These are phyloP conservation scores for Thaumatotibia leucotreta DNA, from an alignment of 1,140 invertebrate species.

Conservation along the genomic window DNA sequence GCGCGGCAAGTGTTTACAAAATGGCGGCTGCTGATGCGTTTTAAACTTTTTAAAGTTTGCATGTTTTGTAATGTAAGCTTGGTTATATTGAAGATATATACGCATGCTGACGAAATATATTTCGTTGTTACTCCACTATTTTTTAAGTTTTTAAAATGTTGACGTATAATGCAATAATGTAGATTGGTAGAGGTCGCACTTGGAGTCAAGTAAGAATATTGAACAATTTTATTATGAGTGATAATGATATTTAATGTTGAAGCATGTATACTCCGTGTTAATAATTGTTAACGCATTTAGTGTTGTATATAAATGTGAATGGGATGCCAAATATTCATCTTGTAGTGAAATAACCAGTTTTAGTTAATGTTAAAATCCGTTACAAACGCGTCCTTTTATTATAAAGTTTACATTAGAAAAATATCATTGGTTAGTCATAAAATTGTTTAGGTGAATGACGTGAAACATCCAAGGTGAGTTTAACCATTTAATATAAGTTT, in stretches of 20 bases:
- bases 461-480: neutral
- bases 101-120: neutral
- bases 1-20: neutral
- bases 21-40: neutral
- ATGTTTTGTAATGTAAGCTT: neutral
- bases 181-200: neutral
- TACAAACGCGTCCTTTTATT: neutral
- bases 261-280: constrained; percentile 49
- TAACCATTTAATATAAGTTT: too few species aligned
- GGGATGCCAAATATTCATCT: constrained; percentile 66
- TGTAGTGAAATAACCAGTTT: constrained; percentile 32
- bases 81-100: neutral
- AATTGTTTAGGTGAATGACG: neutral
- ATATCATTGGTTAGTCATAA: neutral
- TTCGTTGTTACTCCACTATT: constrained; percentile 7
- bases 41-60: neutral
- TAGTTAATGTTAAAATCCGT: neutral
- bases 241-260: constrained; percentile 40
- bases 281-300: constrained; percentile 47
- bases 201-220: constrained; percentile 47
- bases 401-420: neutral
- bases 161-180: neutral
- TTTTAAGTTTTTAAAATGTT: neutral
- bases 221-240: constrained; percentile 38
- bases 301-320: constrained; percentile 54